Evolutionary conservation across 1,140 invertebrate genomes (phyloP).

Genomic region (Ericerus pela): DNA sequence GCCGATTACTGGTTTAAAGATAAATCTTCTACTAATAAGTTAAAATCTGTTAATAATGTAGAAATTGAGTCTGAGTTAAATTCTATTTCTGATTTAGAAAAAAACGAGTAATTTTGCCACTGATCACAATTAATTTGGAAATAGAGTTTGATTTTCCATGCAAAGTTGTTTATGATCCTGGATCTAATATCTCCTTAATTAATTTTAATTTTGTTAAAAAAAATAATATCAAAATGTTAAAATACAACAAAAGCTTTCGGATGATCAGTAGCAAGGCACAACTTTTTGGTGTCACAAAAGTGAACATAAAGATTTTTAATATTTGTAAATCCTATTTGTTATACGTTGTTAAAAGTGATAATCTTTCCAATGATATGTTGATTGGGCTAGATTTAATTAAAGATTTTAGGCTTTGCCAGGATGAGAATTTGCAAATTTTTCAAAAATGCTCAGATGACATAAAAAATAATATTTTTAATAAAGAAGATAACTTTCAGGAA

Average conservation of each 20-base stretch:
- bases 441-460: slow-evolving; percentile 2
- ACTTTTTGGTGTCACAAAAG: too few relatives aligned
- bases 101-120: slow-evolving; percentile 16
- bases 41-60: slow-evolving; percentile 3
- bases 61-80: slow-evolving; percentile 16
- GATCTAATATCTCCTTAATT: slow-evolving; percentile 18
- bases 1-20: slow-evolving; percentile 19
- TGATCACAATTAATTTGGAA: slow-evolving; percentile 15
- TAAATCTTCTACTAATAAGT: too few relatives aligned
- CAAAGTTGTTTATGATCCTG: slow-evolving; percentile 16
- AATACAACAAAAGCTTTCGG: slow-evolving; percentile 8
- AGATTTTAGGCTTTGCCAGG: slow-evolving; percentile 14
- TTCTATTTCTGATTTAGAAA: slow-evolving; percentile 15
- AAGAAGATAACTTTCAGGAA: background rate
- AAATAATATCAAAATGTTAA: slow-evolving; percentile 13
- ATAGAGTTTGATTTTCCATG: slow-evolving; percentile 7
- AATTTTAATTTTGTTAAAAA: slow-evolving; percentile 17
- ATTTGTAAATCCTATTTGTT: background rate
- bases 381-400: slow-evolving; percentile 18
- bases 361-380: slow-evolving; percentile 11
- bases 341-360: slow-evolving; percentile 8
- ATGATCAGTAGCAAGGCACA: too few relatives aligned
- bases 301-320: background rate
- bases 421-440: too few relatives aligned
- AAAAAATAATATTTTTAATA: background rate